Evolutionary conservation across 1,140 invertebrate genomes (phyloP).

Genomic region (Zaprionus inermis): DNA sequence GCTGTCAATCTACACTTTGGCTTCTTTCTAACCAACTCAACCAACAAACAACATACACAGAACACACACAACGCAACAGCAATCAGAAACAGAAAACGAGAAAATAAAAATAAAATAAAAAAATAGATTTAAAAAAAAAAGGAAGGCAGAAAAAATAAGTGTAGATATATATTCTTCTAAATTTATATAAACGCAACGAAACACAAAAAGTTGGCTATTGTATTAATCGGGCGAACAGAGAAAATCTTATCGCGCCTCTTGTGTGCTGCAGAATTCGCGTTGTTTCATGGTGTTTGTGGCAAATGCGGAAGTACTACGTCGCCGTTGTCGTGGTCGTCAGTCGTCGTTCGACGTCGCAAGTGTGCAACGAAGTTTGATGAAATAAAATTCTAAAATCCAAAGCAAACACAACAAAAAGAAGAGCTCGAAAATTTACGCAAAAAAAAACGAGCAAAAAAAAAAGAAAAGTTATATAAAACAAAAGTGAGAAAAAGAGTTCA

Average conservation of each 20-base stretch:
- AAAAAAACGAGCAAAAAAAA: conserved; percentile 1
- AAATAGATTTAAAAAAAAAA: conserved; percentile 15
- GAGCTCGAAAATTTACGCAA: conserved; percentile 15
- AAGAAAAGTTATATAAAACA: conserved; percentile 11
- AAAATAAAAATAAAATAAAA: conserved; percentile 12
- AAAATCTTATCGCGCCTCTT: conserved; percentile 40
- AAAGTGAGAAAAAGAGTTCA: conserved; percentile 3
- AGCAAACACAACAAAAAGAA: conserved; percentile 4
- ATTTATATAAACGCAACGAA: conserved; percentile 6
- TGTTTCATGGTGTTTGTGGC: conserved; percentile 41
- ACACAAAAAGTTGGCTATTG: neutral
- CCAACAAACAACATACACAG: conserved; percentile 68
- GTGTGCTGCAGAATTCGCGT: conserved; percentile 26
- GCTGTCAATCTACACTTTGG: conserved; percentile 84
- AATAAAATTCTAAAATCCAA: conserved; percentile 17
- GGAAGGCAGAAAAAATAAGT: neutral
- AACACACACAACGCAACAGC: conserved; percentile 34
- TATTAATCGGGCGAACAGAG: neutral
- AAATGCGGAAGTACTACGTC: conserved; percentile 45
- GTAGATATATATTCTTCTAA: conserved; percentile 14
- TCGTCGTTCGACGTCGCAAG: conserved; percentile 44
- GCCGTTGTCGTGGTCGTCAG: conserved; percentile 38
- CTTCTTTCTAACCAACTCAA: conserved; percentile 81
- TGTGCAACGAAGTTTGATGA: conserved; percentile 47
- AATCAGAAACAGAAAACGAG: conserved; percentile 15